Conservation (phyloP, 2,888 invertebrate species). For the Emmelina monodactyla region DNA sequence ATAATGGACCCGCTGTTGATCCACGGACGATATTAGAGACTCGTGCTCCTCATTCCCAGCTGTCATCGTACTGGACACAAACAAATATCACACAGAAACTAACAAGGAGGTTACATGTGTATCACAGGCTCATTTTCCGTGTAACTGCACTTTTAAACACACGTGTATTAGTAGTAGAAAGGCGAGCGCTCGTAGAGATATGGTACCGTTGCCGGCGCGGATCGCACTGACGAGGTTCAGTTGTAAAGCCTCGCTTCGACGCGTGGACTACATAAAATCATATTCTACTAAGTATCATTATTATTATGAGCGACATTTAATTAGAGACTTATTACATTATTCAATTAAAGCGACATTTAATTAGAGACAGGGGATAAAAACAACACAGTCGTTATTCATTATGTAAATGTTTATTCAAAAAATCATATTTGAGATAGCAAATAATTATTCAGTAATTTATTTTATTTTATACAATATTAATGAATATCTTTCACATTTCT, state of each 20-base stretch:
- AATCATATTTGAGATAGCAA: slow-evolving; percentile 64
- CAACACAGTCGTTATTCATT: slow-evolving; percentile 11
- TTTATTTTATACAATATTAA: slow-evolving; percentile 52
- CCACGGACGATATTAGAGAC: slow-evolving; percentile 53
- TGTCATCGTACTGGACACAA: slow-evolving; percentile 36
- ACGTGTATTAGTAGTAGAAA: too few species aligned
- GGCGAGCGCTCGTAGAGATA: too few species aligned
- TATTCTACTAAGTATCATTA: too few species aligned
- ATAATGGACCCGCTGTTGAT: slow-evolving; percentile 47
- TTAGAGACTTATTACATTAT: too few species aligned
- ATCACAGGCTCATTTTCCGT: slow-evolving; percentile 4
- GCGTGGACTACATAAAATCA: too few species aligned
- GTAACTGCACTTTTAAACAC: too few species aligned
- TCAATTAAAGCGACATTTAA: too few species aligned
- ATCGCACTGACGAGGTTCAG: too few species aligned
- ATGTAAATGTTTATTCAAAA: slow-evolving; percentile 61
- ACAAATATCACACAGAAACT: background rate
- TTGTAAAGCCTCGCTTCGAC: too few species aligned
- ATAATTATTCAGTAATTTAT: slow-evolving; percentile 57
- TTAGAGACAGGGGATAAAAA: too few species aligned
- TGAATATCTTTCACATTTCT: slow-evolving; percentile 45
- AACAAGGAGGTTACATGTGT: slow-evolving; percentile 3
- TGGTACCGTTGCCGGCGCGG: too few species aligned
- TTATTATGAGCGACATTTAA: too few species aligned
- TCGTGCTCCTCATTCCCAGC: slow-evolving; percentile 56